Evolutionary conservation across 2,888 invertebrate genomes (phyloP), one percentile per base, ranked within the genome.

Genomic region (Acleris laterana): DNA sequence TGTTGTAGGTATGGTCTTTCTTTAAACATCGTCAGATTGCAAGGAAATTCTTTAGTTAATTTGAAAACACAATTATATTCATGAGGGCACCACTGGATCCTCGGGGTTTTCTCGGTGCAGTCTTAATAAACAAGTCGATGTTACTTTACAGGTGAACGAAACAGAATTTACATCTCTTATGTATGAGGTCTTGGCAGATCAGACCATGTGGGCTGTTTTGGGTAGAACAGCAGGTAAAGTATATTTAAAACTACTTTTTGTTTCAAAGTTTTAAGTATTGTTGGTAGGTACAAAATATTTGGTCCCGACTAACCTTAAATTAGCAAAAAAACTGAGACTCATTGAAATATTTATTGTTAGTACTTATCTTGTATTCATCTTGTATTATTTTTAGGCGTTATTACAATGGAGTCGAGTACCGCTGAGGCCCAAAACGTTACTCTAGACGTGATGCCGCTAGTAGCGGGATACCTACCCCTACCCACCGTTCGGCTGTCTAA

Each of bases 131-230:
- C n/a, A n/a, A n/a, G n/a, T n/a, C n/a, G n/a, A n/a, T n/a, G 32
- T 38, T 38, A 38, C 38, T 38, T 82, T 82, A 2, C 77, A 93
- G 93, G 92, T 93, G 2, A 93, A 93, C 55, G 93, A 93, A 81
- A 93, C 93, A 0, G 93, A 93, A 70, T 84, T 85, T 70, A 94
- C 93, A 19, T 95, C 95, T 5, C 94, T 98, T 0, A 98, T 98
- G 97, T 99, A 98, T 83, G 98, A 98, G 88, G 98, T 99, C 11
- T 88, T 98, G 58, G 97, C 97, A 16, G 98, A 98, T 87, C 97
- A 97, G 82, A 96, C 96, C 44, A 95, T 97, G 93, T 99, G 99
- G 99, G 98, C 98, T 0, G 96, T 98, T 28, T 96, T 97, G 78
- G 98, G 98, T 2, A 94, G 97, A 63, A 97, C 98, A 32, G 97